Evolutionary conservation across 2,888 invertebrate species (phyloP).

Genomic region (Digitonthophagus gazella): DNA sequence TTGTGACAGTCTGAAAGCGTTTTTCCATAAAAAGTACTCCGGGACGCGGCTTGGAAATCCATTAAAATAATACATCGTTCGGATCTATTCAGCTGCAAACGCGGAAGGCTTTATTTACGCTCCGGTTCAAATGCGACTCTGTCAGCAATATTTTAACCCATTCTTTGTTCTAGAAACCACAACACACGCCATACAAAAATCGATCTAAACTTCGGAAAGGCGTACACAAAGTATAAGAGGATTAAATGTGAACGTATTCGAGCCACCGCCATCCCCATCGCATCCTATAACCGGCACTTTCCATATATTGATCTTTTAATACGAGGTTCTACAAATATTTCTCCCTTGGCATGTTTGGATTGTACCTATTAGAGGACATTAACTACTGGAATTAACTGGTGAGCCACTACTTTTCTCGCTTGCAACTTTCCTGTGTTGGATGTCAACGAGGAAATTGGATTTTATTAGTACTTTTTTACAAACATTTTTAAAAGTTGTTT

Average conservation of each 20-base stretch:
- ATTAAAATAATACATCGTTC: not conserved
- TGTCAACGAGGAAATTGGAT: too few species aligned
- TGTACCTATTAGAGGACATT: too few species aligned
- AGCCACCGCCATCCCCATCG: not conserved
- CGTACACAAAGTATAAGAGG: not conserved
- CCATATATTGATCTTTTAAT: too few species aligned
- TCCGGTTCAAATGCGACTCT: not conserved
- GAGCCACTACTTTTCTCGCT: too few species aligned
- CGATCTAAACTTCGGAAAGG: not conserved
- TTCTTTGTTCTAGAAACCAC: not conserved
- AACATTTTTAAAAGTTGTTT: too few species aligned
- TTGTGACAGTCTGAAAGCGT: not conserved
- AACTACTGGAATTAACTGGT: too few species aligned
- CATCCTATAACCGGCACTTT: too few species aligned
- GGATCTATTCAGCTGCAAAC: not conserved
- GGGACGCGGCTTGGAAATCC: not conserved
- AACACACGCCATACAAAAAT: not conserved
- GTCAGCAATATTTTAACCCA: not conserved
- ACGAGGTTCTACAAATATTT: too few species aligned
- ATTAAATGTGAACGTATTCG: not conserved
- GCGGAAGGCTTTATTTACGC: not conserved
- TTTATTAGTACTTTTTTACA: too few species aligned
- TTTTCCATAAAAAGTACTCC: not conserved
- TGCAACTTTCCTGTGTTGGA: too few species aligned
- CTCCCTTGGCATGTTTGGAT: too few species aligned